phyloP scores from a whole-genome alignment of 2,888 invertebrate genomes.

The Cryptocephalus primarius region DNA sequence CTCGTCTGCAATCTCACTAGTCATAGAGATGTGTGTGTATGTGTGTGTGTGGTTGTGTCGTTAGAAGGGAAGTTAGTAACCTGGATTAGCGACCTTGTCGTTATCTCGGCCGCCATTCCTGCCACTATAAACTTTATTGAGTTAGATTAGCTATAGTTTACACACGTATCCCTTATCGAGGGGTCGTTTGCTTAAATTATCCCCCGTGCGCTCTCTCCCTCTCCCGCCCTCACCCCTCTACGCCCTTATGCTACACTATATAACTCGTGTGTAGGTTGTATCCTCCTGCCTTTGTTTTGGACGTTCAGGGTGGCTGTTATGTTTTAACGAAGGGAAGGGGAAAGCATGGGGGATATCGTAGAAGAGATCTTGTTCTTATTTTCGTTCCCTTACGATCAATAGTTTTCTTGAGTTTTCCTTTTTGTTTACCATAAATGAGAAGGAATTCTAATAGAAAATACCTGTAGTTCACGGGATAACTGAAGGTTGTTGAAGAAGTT shows the following conservation, averaged over 20 bases:
- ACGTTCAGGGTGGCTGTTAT: too few species aligned
- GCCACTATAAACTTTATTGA: conserved; percentile 42
- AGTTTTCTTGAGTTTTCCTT: too few species aligned
- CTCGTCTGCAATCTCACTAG: conserved; percentile 21
- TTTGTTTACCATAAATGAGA: too few species aligned
- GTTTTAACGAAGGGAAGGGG: too few species aligned
- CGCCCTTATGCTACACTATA: conserved; percentile 32
- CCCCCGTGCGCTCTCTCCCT: conserved; percentile 21
- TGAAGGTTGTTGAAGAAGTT: too few species aligned
- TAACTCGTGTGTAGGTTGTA: too few species aligned
- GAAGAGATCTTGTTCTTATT: too few species aligned
- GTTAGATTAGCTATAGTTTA: conserved; percentile 42
- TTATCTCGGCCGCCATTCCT: conserved; percentile 39
- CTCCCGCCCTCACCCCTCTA: conserved; percentile 10
- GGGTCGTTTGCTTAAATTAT: conserved; percentile 38
- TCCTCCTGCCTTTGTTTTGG: too few species aligned
- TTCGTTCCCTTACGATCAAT: too few species aligned
- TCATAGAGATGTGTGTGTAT: conserved; percentile 18
- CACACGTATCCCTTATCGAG: conserved; percentile 39
- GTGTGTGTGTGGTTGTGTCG: conserved; percentile 16
- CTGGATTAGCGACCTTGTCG: conserved; percentile 36
- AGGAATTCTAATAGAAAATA: too few species aligned
- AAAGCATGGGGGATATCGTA: too few species aligned
- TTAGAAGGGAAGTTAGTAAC: conserved; percentile 34
- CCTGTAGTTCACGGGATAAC: too few species aligned